phyloP scores from a whole-genome alignment of 2,113 vertebrate genomes.

The Cryptomyrus ogoouensis region DNA sequence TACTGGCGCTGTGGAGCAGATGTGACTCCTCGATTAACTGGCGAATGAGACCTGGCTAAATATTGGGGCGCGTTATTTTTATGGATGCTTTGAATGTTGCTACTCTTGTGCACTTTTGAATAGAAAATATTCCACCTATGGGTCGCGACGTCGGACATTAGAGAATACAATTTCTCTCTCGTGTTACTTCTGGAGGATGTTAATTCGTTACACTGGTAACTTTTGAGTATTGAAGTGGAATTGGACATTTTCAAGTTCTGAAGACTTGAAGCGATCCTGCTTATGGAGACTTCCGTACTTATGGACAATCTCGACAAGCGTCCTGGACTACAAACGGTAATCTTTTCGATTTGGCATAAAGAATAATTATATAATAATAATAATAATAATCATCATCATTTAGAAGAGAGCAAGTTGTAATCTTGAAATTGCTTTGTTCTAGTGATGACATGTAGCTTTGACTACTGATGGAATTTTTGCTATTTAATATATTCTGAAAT shows the following conservation, averaged over 20 bases:
- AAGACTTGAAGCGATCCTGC: background rate
- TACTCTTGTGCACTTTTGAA: background rate
- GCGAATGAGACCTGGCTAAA: background rate
- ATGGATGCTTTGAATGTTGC: background rate
- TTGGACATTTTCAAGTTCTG: background rate
- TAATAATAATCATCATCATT: background rate
- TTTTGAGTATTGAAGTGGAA: background rate
- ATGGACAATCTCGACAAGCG: background rate
- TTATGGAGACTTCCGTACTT: background rate
- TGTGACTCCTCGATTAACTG: background rate
- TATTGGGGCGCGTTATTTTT: background rate
- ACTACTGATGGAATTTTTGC: background rate
- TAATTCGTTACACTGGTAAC: background rate
- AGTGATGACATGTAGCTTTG: background rate
- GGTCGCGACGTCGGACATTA: background rate
- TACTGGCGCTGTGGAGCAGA: background rate
- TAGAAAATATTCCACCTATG: background rate
- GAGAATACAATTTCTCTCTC: background rate
- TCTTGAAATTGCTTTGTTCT: background rate
- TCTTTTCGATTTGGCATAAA: background rate
- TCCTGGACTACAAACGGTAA: background rate
- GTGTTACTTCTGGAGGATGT: background rate
- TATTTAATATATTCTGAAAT: background rate
- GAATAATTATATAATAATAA: background rate
- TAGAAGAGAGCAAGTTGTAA: background rate